A percentile compares a stretch with the other conserved stretches of the same genome.
Evolutionary conservation across 2,797 vertebrate species (phyloP).

Genomic region (Rhinatrema bivittatum): DNA sequence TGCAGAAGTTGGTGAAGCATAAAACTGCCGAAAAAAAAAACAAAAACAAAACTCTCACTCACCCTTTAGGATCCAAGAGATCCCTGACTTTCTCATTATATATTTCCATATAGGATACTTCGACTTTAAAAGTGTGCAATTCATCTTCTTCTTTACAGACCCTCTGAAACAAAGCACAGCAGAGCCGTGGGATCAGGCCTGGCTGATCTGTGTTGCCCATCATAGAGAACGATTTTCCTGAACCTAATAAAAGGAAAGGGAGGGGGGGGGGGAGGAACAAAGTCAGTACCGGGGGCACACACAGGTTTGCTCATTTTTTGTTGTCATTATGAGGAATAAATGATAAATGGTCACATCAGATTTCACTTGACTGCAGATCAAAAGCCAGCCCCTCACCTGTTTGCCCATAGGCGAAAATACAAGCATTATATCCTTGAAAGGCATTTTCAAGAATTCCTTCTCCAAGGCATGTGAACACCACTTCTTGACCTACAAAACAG

Average conservation of each 20-base stretch:
- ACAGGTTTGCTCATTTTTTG: background rate
- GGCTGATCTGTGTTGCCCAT: conserved; percentile 93
- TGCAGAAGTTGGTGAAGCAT: no score
- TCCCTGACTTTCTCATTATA: conserved; percentile 98
- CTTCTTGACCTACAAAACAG: conserved; percentile 85
- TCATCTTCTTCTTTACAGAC: conserved; percentile 77
- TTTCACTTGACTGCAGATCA: no score
- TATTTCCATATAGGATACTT: conserved; percentile 98
- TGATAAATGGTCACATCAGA: background rate
- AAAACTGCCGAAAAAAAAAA: no score
- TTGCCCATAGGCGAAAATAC: conserved; percentile 98
- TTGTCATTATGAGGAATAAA: background rate
- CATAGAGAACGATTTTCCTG: conserved; percentile 98
- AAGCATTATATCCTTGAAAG: conserved; percentile 98
- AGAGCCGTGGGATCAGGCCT: conserved; percentile 93
- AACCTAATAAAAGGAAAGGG: conserved; percentile 61
- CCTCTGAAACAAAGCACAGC: conserved; percentile 90
- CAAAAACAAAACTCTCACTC: conserved; percentile 47
- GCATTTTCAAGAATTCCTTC: conserved; percentile 98
- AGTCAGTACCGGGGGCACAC: background rate
- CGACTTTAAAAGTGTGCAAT: conserved; percentile 86
- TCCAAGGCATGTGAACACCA: conserved; percentile 98
- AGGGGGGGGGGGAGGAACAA: background rate
- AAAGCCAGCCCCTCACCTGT: conserved; percentile 87
- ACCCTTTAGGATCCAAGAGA: conserved; percentile 97